Conservation (phyloP, 2,113 vertebrate genomes). For the Andinoacara biseriatus region DNA sequence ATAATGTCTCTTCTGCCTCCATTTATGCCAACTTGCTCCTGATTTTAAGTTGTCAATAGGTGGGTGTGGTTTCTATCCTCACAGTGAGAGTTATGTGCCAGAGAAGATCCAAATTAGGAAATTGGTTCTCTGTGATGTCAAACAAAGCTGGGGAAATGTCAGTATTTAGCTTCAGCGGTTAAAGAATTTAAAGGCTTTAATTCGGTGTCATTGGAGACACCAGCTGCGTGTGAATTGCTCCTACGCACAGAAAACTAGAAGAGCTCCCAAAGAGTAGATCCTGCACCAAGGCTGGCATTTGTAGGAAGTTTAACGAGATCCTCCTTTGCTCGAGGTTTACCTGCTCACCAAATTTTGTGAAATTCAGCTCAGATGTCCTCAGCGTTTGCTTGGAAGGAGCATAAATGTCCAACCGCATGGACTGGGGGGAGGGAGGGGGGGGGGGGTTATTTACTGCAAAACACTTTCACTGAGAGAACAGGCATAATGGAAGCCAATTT, state of each 20-base stretch:
- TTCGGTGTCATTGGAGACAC: not conserved
- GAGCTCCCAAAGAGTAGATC: too few relatives aligned
- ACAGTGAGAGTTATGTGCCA: too few relatives aligned
- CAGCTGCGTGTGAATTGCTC: not conserved
- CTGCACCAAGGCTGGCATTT: not conserved
- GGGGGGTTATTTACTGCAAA: constrained; percentile 8
- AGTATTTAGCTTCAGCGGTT: not conserved
- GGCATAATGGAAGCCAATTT: constrained; percentile 41
- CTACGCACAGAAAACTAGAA: not conserved
- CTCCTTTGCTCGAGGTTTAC: not conserved
- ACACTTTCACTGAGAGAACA: constrained; percentile 21
- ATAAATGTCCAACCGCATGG: not conserved
- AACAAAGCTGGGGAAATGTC: not conserved
- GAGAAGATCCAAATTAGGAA: too few relatives aligned
- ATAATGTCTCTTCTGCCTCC: not conserved
- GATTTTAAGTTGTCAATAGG: not conserved
- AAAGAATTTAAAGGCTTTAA: not conserved
- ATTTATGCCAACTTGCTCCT: not conserved
- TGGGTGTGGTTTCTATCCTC: too few relatives aligned
- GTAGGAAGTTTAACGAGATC: not conserved
- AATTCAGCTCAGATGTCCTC: not conserved
- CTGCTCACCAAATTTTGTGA: not conserved
- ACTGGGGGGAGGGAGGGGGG: not conserved
- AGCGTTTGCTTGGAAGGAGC: not conserved
- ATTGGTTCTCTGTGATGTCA: too few relatives aligned